These are phyloP conservation scores for Magallana nippona DNA, from an alignment of 2,888 invertebrate genomes.

Conservation along the genomic window DNA sequence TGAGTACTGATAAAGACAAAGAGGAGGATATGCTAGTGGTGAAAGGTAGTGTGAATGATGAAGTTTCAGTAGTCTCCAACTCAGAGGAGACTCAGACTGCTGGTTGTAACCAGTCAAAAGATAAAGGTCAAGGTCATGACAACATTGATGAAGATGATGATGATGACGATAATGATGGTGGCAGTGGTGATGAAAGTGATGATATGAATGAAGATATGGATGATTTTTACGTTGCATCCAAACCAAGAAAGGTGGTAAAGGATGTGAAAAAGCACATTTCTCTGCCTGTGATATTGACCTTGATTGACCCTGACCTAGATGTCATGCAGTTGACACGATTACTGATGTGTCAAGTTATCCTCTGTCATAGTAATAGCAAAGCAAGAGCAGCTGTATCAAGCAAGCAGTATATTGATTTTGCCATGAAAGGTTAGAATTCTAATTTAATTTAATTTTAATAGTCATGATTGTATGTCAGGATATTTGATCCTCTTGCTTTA, in stretches of 20 bases:
- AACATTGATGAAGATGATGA: slow-evolving; percentile 38
- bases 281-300: slow-evolving; percentile 55
- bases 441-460: not conserved
- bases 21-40: slow-evolving; percentile 13
- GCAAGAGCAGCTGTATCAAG: slow-evolving; percentile 56
- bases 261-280: slow-evolving; percentile 34
- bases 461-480: too few relatives aligned
- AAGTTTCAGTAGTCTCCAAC: not conserved
- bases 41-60: not conserved
- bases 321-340: slow-evolving; percentile 51
- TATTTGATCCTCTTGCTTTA: too few relatives aligned
- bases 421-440: slow-evolving; percentile 43
- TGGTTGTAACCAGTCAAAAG: not conserved
- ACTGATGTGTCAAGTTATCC: slow-evolving; percentile 60
- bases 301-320: slow-evolving; percentile 52
- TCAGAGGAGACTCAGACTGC: not conserved
- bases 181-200: slow-evolving; percentile 49
- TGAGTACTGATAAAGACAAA: not conserved
- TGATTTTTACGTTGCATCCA: slow-evolving; percentile 34
- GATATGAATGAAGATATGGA: slow-evolving; percentile 46
- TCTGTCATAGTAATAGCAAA: slow-evolving; percentile 58
- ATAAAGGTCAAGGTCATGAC: slow-evolving; percentile 31
- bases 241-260: not conserved
- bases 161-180: slow-evolving; percentile 38
- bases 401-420: slow-evolving; percentile 56